These are phyloP conservation scores for Medauroidea extradentata DNA, from an alignment of 1,140 invertebrate species.

Conservation along the genomic window DNA sequence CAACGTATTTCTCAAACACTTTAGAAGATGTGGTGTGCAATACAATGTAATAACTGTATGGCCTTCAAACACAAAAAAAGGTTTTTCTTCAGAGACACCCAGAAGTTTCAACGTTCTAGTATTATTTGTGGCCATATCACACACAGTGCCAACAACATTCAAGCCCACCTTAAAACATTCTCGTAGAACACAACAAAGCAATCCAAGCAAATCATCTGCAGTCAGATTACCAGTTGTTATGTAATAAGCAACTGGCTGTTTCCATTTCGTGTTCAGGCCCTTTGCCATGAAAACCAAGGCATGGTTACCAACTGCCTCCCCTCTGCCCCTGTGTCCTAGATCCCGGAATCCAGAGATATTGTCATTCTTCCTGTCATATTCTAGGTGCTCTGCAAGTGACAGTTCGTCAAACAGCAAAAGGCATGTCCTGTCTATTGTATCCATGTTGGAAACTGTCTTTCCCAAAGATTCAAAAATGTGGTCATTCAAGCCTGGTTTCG, in stretches of 20 bases:
- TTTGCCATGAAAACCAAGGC: slow-evolving; percentile 13
- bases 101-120: background rate
- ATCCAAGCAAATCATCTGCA: background rate
- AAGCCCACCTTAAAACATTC: background rate
- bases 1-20: background rate
- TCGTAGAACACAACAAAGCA: background rate
- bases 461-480: no score
- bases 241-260: slow-evolving; percentile 13
- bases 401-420: no score
- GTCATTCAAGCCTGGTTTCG: no score
- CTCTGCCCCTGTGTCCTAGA: background rate
- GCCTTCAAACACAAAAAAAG: background rate
- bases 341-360: no score
- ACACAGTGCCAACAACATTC: background rate
- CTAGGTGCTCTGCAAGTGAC: no score
- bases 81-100: background rate
- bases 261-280: slow-evolving; percentile 4
- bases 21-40: background rate
- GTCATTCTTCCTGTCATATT: no score
- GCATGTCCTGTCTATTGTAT: no score
- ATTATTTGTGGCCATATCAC: background rate
- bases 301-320: slow-evolving; percentile 2
- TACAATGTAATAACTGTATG: background rate
- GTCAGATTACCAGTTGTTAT: background rate
- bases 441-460: no score